Base-by-base conservation (phyloP, 2,113 vertebrate species). In the Trinectes maculatus region DNA sequence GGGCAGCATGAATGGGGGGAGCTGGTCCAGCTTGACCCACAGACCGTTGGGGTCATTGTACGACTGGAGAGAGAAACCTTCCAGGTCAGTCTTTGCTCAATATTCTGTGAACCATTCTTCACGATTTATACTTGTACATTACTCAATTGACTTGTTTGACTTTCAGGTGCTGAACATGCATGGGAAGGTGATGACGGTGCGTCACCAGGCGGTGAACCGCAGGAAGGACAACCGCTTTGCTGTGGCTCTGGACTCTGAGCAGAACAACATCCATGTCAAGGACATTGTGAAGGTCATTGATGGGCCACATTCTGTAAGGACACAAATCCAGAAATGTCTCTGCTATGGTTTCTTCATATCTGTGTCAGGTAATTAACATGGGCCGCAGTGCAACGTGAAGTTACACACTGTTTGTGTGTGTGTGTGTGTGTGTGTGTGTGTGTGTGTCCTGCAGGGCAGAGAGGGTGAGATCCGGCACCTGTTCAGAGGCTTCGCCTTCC, bases 1-100 rank as follows among this genome's bases (percentile, higher is more conserved):
- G 97, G 97, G 0, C 97, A 99, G 74, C 97, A 99, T 0, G 97
- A 99, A 82, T 98, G 96, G 96, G 97, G 97, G 0, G 97, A 99
- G 73, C 90, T 99, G 87, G 96, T 98, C 10, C 95, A 96, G 82
- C 89, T 99, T 58, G 97, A 98, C 69, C 96, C 96, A 0, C 94
- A 98, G 74, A 98, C 95, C 0, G 95, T 96, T 2, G 97, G 97
- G 0, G 96, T 99, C 28, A 99, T 99, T 0, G 96, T 99, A 4
- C 89, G 97, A 0, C 91, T 99, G 12, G 97, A 98, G 87, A 87
- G 97, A 5, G 97, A 98, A 69, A 98, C 97, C 0, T 98, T 98
- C 84, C 97, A 98, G 96, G 96, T 98, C 0, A 15, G 16, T 25
- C 58, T 0, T n/a, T n/a, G n/a, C n/a, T n/a, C n/a, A n/a, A n/a